phyloP scores from a whole-genome alignment of 2,888 invertebrate species.

The Mamestra brassicae region DNA sequence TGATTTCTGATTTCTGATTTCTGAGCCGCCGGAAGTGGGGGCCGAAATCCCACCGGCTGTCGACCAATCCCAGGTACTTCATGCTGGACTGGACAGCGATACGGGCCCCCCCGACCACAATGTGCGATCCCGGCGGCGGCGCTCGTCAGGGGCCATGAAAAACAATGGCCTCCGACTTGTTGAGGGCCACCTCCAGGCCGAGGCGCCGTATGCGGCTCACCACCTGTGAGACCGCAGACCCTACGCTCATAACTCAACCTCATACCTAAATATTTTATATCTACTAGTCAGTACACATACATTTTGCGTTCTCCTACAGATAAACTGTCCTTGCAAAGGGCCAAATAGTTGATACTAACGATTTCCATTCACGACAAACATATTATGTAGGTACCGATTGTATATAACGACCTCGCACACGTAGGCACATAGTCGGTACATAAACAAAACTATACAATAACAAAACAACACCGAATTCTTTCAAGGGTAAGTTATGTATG shows the following conservation, averaged over 20 bases:
- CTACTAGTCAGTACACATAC: background rate
- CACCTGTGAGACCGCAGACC: no score
- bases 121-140: no score
- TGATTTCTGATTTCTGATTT: no score
- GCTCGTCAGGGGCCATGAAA: no score
- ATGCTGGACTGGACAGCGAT: no score
- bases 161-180: no score
- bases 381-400: constrained; percentile 29
- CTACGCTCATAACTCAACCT: background rate
- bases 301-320: constrained; percentile 11
- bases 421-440: constrained; percentile 28
- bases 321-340: constrained; percentile 46
- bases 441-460: constrained; percentile 37
- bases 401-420: constrained; percentile 50
- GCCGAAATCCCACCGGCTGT: no score
- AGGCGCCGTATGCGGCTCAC: no score
- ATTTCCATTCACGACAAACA: constrained; percentile 37
- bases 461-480: constrained; percentile 20
- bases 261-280: background rate
- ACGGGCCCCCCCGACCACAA: no score
- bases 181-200: no score
- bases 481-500: constrained; percentile 9
- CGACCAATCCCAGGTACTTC: no score
- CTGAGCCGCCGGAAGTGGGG: no score
- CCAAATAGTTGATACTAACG: constrained; percentile 22